These are phyloP conservation scores for Arvicola amphibius DNA, from an alignment of 2,797 vertebrate genomes.

Conservation along the genomic window DNA sequence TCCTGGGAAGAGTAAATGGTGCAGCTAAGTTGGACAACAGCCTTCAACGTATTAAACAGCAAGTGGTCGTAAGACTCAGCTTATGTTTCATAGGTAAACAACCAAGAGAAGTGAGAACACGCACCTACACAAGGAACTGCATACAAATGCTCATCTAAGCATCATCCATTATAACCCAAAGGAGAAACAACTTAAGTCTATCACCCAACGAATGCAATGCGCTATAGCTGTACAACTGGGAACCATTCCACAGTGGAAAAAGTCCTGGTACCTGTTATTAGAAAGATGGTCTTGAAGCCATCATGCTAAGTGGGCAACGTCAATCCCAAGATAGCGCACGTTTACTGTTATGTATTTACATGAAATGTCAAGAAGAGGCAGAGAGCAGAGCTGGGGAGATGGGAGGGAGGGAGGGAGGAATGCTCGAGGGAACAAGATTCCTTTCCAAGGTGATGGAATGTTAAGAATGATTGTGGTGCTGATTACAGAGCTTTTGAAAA, in stretches of 20 bases:
- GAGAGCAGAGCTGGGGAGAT: background rate
- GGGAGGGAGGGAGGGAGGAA: background rate
- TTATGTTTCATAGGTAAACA: background rate
- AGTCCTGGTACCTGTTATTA: background rate
- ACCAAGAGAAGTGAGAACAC: slow-evolving; percentile 46
- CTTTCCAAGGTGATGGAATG: background rate
- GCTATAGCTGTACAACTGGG: background rate
- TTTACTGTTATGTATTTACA: background rate
- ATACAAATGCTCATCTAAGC: background rate
- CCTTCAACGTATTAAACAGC: slow-evolving; percentile 9
- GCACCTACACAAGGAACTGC: background rate
- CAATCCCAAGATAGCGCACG: background rate
- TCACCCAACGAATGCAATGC: background rate
- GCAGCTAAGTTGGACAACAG: background rate
- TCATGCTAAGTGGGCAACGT: background rate
- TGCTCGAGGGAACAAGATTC: background rate
- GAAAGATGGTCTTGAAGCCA: background rate
- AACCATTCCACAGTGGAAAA: background rate
- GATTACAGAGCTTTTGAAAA: background rate
- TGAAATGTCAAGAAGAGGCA: background rate
- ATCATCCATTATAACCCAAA: background rate
- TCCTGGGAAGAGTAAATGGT: background rate
- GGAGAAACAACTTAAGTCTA: background rate
- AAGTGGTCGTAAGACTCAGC: slow-evolving; percentile 16
- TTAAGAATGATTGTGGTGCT: background rate